Evolutionary conservation across 2,888 invertebrate genomes (phyloP), one percentile per base, ranked within the genome.

Genomic region (Tipula confusa): DNA sequence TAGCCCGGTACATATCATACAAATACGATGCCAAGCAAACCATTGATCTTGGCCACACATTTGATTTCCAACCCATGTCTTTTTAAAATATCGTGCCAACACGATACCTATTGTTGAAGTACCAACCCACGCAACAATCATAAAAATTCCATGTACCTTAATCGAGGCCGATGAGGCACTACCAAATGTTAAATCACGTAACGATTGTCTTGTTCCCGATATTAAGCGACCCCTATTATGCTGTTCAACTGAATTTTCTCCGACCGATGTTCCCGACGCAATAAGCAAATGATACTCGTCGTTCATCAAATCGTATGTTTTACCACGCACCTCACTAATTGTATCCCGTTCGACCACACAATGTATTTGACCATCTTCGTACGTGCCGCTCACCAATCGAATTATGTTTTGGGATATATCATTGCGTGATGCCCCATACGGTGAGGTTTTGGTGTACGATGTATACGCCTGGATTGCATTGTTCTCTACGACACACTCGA

Each of bases 11-110:
- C 93, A 87, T 7, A 95, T 91, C 96, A 97, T 97, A 86, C 96
- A 93, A 86, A 94, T 92, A 85, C 97, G 92, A 90, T 97, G 97
- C 93, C 95, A 95, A 96, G 95, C 95, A 90, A 98, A 98, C 98
- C 98, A 98, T 85, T 96, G 92, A 88, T 97, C 97, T 88, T 96
- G 96, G 85, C 96, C 96, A 85, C 95, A 96, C 2, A 95, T 89
- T 85, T 93, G 93, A 85, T 92, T 93, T 36, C 94, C 94, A 38
- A 95, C 94, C 97, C 97, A 97, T 0, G 97, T 97, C 88, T 95
- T 94, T 87, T 95, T 94, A 91, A 94, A 97, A 88, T 97, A 97
- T 85, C 97, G 92, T 0, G 97, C 97, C 9, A 97, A 89, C 15
- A 97, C 89, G 85, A 97, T 97, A 28, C 97, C 97, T 79, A 96